phyloP scores from a whole-genome alignment of 1,140 invertebrate species.

The Zophobas atratus region DNA sequence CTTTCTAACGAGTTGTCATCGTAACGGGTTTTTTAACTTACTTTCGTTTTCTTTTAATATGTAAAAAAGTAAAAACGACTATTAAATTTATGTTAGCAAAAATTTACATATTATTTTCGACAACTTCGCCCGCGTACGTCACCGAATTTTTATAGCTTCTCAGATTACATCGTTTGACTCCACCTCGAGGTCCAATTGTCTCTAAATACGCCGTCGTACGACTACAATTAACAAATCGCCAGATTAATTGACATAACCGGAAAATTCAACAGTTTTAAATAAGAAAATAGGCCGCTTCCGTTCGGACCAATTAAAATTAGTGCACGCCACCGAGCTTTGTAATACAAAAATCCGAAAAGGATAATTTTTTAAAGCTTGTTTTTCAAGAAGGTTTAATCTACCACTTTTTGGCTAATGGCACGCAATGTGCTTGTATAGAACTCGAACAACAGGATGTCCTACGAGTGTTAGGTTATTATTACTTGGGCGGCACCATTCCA shows the following conservation, averaged over 20 bases:
- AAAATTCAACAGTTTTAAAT: constrained; percentile 13
- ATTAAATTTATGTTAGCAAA: neutral
- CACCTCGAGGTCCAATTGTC: too few relatives aligned
- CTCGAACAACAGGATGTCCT: constrained; percentile 38
- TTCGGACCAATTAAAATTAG: constrained; percentile 4
- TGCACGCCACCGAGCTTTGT: neutral
- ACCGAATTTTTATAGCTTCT: neutral
- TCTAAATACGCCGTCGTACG: too few relatives aligned
- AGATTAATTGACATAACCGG: constrained; percentile 8
- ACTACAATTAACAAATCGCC: neutral
- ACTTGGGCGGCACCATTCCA: constrained; percentile 37
- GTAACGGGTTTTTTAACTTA: neutral
- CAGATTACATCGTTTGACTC: neutral
- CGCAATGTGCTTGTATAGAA: constrained; percentile 26
- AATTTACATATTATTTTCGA: neutral
- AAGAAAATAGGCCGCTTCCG: neutral
- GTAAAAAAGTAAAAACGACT: neutral
- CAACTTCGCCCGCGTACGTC: neutral
- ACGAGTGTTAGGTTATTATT: constrained; percentile 43
- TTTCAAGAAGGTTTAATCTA: constrained; percentile 17
- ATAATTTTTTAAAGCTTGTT: constrained; percentile 6
- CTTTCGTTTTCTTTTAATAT: neutral
- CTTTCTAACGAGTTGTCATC: neutral
- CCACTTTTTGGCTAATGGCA: constrained; percentile 38
- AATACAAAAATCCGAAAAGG: constrained; percentile 4